phyloP scores from a whole-genome alignment of 37 sponge, comb jelly and placozoan genomes.

The Geodia barretti region DNA sequence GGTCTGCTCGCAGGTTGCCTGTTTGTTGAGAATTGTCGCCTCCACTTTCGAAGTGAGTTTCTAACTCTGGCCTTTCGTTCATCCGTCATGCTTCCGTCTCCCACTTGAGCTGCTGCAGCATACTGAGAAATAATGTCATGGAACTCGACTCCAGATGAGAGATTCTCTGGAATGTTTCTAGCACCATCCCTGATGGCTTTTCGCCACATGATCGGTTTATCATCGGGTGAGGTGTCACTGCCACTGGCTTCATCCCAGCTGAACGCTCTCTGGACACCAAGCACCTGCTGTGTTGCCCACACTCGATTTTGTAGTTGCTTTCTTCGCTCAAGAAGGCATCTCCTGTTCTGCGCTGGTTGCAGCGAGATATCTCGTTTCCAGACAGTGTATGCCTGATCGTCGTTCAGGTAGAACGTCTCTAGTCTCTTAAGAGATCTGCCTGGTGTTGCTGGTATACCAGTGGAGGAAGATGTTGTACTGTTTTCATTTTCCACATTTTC shows the following conservation, averaged over 20 bases:
- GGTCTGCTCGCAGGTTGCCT: too few species aligned
- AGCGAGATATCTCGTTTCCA: neutral
- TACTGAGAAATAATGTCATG: neutral
- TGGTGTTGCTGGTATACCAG: neutral
- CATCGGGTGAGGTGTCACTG: neutral
- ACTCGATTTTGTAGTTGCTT: neutral
- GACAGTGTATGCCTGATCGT: neutral
- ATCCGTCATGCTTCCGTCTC: too few species aligned
- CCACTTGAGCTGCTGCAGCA: too few species aligned
- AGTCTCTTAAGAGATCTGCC: too few species aligned
- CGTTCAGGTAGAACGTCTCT: neutral
- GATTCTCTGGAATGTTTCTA: neutral
- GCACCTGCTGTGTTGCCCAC: neutral
- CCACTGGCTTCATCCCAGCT: neutral
- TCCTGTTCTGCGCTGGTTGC: neutral
- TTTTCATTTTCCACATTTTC: neutral
- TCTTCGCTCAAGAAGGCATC: neutral
- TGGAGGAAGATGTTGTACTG: neutral
- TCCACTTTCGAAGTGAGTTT: too few species aligned
- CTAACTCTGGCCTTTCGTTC: too few species aligned
- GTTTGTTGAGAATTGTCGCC: too few species aligned
- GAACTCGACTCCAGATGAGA: neutral
- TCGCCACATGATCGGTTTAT: neutral
- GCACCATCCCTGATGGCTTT: neutral
- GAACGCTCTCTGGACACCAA: neutral